Percentiles rank a stretch among this genome's conserved stretches.
phyloP scores from a whole-genome alignment of 2,888 invertebrate genomes.

The Andrena flavipes region DNA sequence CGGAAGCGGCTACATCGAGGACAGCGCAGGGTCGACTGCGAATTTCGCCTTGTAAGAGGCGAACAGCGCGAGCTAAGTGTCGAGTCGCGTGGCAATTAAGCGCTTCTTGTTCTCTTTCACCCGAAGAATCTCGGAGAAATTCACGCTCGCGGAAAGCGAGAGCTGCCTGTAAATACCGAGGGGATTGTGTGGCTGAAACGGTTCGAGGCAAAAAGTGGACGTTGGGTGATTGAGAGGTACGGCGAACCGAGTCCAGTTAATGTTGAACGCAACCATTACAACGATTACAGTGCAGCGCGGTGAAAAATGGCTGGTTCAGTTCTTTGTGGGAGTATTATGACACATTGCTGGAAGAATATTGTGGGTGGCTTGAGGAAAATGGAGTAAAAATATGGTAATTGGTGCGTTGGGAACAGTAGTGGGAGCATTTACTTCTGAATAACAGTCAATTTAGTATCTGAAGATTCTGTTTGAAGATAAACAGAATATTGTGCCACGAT shows the following conservation, averaged over 20 bases:
- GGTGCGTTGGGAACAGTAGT: not conserved
- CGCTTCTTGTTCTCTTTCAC: constrained; percentile 54
- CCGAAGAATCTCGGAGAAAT: constrained; percentile 49
- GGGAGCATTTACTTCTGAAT: not conserved
- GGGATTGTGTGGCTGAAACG: not conserved
- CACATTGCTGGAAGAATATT: not conserved
- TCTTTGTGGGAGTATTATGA: constrained; percentile 1
- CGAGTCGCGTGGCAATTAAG: constrained; percentile 14
- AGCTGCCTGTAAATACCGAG: constrained; percentile 25
- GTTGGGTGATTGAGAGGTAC: not conserved
- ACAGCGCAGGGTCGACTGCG: not conserved
- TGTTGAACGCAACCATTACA: not conserved
- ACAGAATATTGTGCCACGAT: too few species aligned
- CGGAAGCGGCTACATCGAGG: not conserved
- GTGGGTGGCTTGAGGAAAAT: not conserved
- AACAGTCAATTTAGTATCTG: too few species aligned
- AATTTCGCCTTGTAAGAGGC: not conserved
- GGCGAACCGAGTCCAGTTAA: not conserved
- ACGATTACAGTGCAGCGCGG: not conserved
- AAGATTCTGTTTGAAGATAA: too few species aligned
- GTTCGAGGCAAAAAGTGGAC: constrained; percentile 7
- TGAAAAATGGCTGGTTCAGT: not conserved
- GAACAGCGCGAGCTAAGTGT: not conserved
- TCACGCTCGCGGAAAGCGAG: constrained; percentile 44
- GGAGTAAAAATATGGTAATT: not conserved